Conservation (phyloP, 1,140 invertebrate genomes). For the Drosophila saltans region DNA sequence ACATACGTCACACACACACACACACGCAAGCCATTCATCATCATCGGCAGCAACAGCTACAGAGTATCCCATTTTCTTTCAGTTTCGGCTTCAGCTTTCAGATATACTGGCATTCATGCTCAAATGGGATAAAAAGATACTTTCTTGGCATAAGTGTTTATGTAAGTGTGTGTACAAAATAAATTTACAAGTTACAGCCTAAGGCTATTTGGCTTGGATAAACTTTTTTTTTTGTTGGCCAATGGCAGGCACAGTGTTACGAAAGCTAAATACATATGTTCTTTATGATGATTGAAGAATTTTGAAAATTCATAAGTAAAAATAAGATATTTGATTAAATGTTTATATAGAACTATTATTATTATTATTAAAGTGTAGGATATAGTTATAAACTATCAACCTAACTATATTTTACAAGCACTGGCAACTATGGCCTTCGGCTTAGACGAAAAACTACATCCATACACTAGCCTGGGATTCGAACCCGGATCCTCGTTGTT, state of each 20-base stretch:
- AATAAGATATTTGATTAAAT: too few relatives aligned
- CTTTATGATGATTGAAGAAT: too few relatives aligned
- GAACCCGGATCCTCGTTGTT: too few relatives aligned
- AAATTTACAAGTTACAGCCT: constrained; percentile 77
- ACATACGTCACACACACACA: constrained; percentile 8
- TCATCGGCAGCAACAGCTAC: constrained; percentile 53
- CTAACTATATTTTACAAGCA: too few relatives aligned
- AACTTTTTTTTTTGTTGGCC: constrained; percentile 46
- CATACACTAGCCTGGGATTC: too few relatives aligned
- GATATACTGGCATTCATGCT: constrained; percentile 45
- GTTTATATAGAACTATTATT: too few relatives aligned
- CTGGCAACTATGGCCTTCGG: too few relatives aligned
- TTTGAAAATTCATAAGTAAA: too few relatives aligned
- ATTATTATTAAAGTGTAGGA: too few relatives aligned
- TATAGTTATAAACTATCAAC: too few relatives aligned
- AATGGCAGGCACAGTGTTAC: constrained; percentile 18
- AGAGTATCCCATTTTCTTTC: constrained; percentile 66
- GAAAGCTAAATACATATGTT: not conserved
- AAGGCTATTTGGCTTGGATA: constrained; percentile 69
- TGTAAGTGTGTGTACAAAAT: constrained; percentile 50
- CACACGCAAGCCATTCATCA: constrained; percentile 70
- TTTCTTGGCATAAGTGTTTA: constrained; percentile 23
- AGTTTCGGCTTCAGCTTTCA: constrained; percentile 11
- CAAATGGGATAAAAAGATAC: constrained; percentile 63
- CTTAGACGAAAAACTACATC: too few relatives aligned